A percentile compares a stretch with the other conserved stretches of the same genome.
Conservation (phyloP, 1,140 invertebrate species). For the Dinoponera quadriceps region DNA sequence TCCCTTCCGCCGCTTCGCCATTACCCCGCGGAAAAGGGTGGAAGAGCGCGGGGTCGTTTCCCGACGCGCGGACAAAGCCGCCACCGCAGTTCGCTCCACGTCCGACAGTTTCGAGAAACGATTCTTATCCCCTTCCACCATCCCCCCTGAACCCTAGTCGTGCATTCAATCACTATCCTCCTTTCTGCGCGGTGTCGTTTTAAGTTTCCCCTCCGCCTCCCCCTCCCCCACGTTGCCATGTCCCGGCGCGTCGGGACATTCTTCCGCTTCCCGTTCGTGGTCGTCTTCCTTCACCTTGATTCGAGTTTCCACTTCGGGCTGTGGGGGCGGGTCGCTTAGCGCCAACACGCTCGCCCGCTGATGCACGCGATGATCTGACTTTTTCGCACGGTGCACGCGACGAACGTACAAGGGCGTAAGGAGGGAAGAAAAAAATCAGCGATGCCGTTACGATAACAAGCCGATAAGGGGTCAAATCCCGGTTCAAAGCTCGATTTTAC, state of each 20-base stretch:
- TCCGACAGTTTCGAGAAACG: constrained; percentile 58
- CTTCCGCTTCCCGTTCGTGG: constrained; percentile 1
- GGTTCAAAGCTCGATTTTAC: constrained; percentile 29
- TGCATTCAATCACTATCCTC: constrained; percentile 59
- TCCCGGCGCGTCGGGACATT: constrained; percentile 1
- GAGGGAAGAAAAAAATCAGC: neutral
- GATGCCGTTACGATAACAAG: neutral
- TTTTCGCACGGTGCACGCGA: neutral
- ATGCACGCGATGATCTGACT: neutral
- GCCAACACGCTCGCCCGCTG: neutral
- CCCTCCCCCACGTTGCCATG: neutral
- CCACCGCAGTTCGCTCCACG: constrained; percentile 43
- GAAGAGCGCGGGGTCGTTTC: constrained; percentile 30
- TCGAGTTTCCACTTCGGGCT: constrained; percentile 9
- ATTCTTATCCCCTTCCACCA: constrained; percentile 15
- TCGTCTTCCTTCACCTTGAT: constrained; percentile 7
- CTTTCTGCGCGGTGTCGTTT: constrained; percentile 49
- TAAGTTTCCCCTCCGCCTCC: neutral
- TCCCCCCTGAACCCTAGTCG: constrained; percentile 1
- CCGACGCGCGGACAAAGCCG: constrained; percentile 54
- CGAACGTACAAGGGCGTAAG: too few relatives aligned
- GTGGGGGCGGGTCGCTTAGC: neutral
- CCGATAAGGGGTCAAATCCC: neutral
- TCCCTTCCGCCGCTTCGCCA: constrained; percentile 28
- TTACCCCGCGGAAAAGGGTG: constrained; percentile 25